Conservation (phyloP, 2,113 vertebrate species). For the Solea senegalensis region DNA sequence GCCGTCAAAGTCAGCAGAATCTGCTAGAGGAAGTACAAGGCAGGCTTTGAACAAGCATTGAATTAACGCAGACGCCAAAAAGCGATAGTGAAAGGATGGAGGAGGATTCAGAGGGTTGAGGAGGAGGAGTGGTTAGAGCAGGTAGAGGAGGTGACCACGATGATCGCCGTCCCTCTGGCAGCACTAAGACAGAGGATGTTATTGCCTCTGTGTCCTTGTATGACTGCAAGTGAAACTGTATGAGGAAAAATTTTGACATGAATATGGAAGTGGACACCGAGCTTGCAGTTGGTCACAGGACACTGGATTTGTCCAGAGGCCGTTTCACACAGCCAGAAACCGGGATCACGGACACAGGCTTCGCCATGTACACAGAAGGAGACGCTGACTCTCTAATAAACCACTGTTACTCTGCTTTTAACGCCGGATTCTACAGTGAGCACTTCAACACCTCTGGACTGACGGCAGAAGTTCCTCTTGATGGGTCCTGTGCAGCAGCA, state of each 20-base stretch:
- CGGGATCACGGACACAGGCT: rapidly evolving
- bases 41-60: neutral
- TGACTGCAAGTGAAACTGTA: neutral
- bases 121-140: constrained; percentile 71
- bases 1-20: no score
- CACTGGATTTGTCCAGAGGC: neutral
- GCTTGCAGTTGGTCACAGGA: constrained; percentile 7
- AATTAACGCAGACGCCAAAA: neutral
- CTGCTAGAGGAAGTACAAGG: no score
- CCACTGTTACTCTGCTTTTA: neutral
- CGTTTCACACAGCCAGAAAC: neutral
- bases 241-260: neutral
- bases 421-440: neutral
- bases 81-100: constrained; percentile 41
- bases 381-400: neutral
- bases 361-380: neutral
- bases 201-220: constrained; percentile 19
- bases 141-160: constrained; percentile 77
- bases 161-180: constrained; percentile 79
- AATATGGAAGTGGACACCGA: constrained; percentile 44
- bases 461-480: neutral
- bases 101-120: constrained; percentile 59
- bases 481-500: neutral
- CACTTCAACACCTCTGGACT: rapidly evolving
- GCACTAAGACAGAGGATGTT: constrained; percentile 63